Evolutionary conservation across 2,888 invertebrate genomes (phyloP), one percentile per base, ranked within the genome.

Genomic region (Bombylius major): DNA sequence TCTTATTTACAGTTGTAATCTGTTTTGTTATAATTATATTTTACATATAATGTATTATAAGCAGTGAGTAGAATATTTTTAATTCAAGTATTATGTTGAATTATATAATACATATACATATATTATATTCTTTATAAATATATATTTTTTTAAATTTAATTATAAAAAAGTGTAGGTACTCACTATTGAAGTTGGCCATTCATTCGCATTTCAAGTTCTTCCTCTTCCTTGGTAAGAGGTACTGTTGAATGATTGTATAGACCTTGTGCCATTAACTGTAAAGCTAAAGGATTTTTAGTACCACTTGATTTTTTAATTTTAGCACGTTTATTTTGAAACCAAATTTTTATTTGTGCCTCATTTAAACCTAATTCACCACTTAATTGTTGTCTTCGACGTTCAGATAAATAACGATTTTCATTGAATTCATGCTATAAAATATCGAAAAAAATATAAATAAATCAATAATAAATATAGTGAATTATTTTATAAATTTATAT

Each of bases 291-390:
- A 73, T 92, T 89, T 67, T 88, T 84, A 63, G 87, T 85, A 0
- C 92, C 92, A 0, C 83, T 83, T 0, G 90, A 82, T 71, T 96
- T 96, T 79, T 97, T 97, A 72, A 95, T 87, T 77, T 96, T 96
- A 61, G 97, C 97, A 14, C 96, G 80, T 72, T 96, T 95, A 77
- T 96, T 95, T 78, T 96, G 92, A 77, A 94, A 93, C 94, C 93
- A 95, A 72, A 95, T 94, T 79, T 95, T 95, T 71, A 93, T 97
- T 77, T 97, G 97, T 0, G 94, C 93, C 73, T 98, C 97, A 65
- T 96, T 95, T 58, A 97, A 79, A 1, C 91, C 89, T 58, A 97
- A 78, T 67, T 95, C 94, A 5, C 85, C 80, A n/a, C 95, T 94
- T 59, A 97, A 77, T 62, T 90, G 86, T 71, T 93, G 93, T 49